Percentiles rank a stretch among this genome's conserved stretches.
These are phyloP conservation scores for Dendrolimus houi DNA, from an alignment of 2,888 invertebrate genomes.

Conservation along the genomic window DNA sequence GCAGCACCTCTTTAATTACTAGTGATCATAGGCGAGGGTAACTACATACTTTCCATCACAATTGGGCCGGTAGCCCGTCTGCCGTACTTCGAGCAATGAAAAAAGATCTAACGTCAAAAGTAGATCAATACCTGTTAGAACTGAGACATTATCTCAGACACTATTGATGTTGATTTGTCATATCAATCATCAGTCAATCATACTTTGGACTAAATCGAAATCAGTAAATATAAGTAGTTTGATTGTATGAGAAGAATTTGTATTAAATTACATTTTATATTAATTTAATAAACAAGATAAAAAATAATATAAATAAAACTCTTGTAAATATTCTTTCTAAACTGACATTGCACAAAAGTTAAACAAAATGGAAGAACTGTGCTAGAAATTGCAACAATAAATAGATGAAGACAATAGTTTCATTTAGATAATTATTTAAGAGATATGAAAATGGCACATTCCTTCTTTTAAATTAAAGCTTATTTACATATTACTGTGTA, in stretches of 20 bases:
- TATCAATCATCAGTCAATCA: too few species aligned
- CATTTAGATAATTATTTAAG: slow-evolving; percentile 32
- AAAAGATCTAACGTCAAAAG: not conserved
- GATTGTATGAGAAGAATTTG: slow-evolving; percentile 9
- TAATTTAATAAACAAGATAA: slow-evolving; percentile 1
- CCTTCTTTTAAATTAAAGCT: slow-evolving; percentile 33
- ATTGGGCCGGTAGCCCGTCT: not conserved
- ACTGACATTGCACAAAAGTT: slow-evolving; percentile 18
- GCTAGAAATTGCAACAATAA: slow-evolving; percentile 9
- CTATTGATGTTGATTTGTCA: too few species aligned
- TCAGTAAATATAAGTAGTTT: slow-evolving; percentile 8
- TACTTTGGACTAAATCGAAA: too few species aligned
- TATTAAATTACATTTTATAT: not conserved
- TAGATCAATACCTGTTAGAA: too few species aligned
- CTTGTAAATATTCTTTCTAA: slow-evolving; percentile 13
- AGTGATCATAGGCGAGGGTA: not conserved
- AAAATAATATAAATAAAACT: not conserved
- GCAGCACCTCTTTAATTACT: not conserved
- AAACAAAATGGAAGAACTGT: slow-evolving; percentile 30
- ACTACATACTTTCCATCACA: not conserved
- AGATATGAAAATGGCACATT: slow-evolving; percentile 45
- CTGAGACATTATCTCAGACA: too few species aligned
- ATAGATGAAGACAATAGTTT: slow-evolving; percentile 5
- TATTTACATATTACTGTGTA: slow-evolving; percentile 8
- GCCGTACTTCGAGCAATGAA: not conserved